Evolutionary conservation across 2,888 invertebrate genomes (phyloP).

Genomic region (Eudemis profundana): DNA sequence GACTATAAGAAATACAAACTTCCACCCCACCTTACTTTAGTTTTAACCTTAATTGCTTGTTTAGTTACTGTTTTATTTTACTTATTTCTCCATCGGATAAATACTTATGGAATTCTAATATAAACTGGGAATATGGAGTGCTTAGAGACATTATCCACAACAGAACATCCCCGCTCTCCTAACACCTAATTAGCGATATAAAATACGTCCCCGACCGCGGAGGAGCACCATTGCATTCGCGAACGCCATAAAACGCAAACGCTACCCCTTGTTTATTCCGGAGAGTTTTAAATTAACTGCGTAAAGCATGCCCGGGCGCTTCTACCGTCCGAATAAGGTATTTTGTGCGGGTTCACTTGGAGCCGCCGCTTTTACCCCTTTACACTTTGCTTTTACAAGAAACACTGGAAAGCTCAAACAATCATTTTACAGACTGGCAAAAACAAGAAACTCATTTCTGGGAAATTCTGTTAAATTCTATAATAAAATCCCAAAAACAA

Average conservation of each 20-base stretch:
- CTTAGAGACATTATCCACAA: slow-evolving; percentile 45
- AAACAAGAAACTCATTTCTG: no score
- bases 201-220: slow-evolving; percentile 80
- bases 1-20: no score
- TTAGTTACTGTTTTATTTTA: no score
- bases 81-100: no score
- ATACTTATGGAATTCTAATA: no score
- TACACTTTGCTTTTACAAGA: background rate
- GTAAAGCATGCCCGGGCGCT: slow-evolving; percentile 69
- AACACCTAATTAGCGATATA: slow-evolving; percentile 85
- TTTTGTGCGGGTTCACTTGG: slow-evolving; percentile 58
- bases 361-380: slow-evolving; percentile 26
- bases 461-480: no score
- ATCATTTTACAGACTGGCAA: no score
- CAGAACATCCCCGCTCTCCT: slow-evolving; percentile 59
- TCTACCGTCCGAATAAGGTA: slow-evolving; percentile 65
- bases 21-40: no score
- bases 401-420: no score
- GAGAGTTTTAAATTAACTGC: slow-evolving; percentile 85
- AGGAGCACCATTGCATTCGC: slow-evolving; percentile 80
- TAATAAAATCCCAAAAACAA: no score
- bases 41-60: no score
- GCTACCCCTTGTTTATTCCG: slow-evolving; percentile 84
- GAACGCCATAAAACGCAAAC: slow-evolving; percentile 84
- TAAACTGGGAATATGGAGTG: slow-evolving; percentile 4